Conservation (phyloP, 1,140 invertebrate species). For the Drosophila pandora region DNA sequence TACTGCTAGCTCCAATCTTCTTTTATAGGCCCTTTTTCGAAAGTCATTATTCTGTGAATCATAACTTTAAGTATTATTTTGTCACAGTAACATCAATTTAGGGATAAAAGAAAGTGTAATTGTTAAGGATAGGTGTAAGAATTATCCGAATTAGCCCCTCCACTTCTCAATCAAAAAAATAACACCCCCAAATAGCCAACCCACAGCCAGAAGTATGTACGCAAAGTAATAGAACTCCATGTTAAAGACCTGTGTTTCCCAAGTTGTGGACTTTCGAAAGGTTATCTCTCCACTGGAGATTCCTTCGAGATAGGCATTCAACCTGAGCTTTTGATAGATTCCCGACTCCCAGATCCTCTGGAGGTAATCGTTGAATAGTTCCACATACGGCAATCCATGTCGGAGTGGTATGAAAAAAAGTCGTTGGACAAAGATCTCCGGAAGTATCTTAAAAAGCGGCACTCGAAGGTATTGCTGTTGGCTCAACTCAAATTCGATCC, state of each 20-base stretch:
- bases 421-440: slow-evolving; percentile 24
- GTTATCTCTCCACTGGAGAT: slow-evolving; percentile 28
- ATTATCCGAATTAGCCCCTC: not conserved
- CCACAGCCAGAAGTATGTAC: slow-evolving; percentile 17
- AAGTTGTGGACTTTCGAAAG: slow-evolving; percentile 17
- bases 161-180: slow-evolving; percentile 19
- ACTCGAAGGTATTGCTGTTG: slow-evolving; percentile 33
- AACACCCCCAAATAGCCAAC: slow-evolving; percentile 21
- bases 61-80: not conserved
- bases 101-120: slow-evolving; percentile 9
- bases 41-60: slow-evolving; percentile 29
- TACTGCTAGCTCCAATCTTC: not conserved
- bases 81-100: slow-evolving; percentile 4
- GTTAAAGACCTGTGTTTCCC: slow-evolving; percentile 22
- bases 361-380: slow-evolving; percentile 29
- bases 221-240: slow-evolving; percentile 44
- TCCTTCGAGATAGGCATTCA: slow-evolving; percentile 20
- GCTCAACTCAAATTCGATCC: slow-evolving; percentile 18
- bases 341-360: slow-evolving; percentile 33
- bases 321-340: slow-evolving; percentile 11
- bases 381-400: slow-evolving; percentile 33
- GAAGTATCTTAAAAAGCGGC: slow-evolving; percentile 17
- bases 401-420: slow-evolving; percentile 20
- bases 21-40: slow-evolving; percentile 18
- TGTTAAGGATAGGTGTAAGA: not conserved